Base-by-base conservation (phyloP, 1,140 invertebrate genomes). In the Drosophila biarmipes region DNA sequence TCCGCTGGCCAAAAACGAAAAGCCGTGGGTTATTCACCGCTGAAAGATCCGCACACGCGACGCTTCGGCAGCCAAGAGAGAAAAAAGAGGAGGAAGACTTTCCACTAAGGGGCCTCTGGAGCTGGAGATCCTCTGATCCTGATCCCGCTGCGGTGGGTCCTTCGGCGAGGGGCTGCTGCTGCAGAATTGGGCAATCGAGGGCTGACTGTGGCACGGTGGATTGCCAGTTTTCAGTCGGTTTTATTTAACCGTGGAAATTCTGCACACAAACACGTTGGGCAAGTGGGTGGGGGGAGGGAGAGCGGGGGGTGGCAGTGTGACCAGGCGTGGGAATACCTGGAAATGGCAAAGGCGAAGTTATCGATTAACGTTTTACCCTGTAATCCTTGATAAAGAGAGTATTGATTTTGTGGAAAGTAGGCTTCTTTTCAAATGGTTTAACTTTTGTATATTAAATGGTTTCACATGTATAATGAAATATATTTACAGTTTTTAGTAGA, bases 1-100 rank as follows among this genome's bases (percentile, higher is more conserved):
- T 82, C 66, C 80, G 74, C 68, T 71, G 73, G 73, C 67, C 80
- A 75, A 69, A 62, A 48, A 90, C 80, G 62, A 89, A 91, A 81
- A 48, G 58, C 74, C 73, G 73, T 73, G 76, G 75, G 71, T 77
- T 80, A 91, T 87, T 80, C 90, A 91, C 90, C 72, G 77, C 86
- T 91, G 45, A 89, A 87, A 82, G 63, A 82, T 68, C 68, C 45
- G 45, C 72, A 87, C 79, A 82, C 82, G 82, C 75, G 80, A 86
- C 81, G 77, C 63, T 46, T 48, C 37, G 43, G 51, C 73, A 37
- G 73, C 72, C 11, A 68, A 75, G 15, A 48, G 49, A 15, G 31
- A 46, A 64, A 67, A 15, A 57, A 40, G 46, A 49, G 46, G n/a
- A 49, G 45, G n/a, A 37, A 53, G 52, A 37, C 58, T 61, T 55